Evolutionary conservation across 2,888 invertebrate species (phyloP), one percentile per base, ranked within the genome.

Genomic region (Nemurella pictetii): DNA sequence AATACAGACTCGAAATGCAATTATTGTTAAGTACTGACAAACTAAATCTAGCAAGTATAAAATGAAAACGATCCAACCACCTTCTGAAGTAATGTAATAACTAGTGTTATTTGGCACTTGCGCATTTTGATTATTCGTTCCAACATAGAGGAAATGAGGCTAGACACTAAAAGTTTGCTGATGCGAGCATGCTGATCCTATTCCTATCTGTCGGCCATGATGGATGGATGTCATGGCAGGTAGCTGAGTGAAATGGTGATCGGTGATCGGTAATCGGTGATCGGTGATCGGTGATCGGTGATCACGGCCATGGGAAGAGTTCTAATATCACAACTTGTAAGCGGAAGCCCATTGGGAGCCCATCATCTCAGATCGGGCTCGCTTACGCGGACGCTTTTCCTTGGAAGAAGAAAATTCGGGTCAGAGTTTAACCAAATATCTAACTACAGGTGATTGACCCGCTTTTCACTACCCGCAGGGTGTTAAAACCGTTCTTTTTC

Each of bases 311-410:
- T n/a, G 75, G 26, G 72, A 55, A 25, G n/a, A 80, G 30, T 83
- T 74, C 20, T 28, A 28, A 72, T 77, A 32, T 84, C 85, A 85
- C 84, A 85, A 85, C 81, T 73, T 78, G 84, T 83, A 84, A 36
- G 84, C 77, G 84, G 84, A 80, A 36, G 86, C 83, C 86, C 83
- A 80, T 80, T 35, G 86, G 81, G 84, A 83, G 30, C 30, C 82
- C 83, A 80, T 84, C 83, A 80, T 55, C 84, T 83, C 83, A 15
- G 77, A 73, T 32, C 81, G 27, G 83, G 75, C n/a, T 26, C 80
- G 75, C 36, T 85, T 83, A 30, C 72, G 86, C 75, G 83, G 28
- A 74, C 81, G 83, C 80, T 35, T 29, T 73, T 83, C 86, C 85
- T 86, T 80, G 29, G 77, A 82, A 72, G 55, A 82, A 85, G 32